Evolutionary conservation across 2,113 vertebrate species (phyloP).

Genomic region (Spea multiplicata): DNA sequence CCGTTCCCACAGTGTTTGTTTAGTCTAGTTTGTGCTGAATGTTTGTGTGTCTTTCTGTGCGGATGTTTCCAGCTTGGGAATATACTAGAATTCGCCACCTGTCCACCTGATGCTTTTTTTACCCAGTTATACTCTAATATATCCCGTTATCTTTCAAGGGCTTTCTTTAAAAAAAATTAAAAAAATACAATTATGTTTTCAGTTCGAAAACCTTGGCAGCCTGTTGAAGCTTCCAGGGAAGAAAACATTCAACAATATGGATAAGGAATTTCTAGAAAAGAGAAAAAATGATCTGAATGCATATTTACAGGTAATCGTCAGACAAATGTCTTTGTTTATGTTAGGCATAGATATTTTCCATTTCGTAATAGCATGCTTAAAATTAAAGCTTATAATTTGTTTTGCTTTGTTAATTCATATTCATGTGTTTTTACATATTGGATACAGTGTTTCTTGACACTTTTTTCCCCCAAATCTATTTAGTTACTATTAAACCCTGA

Average conservation of each 20-base stretch:
- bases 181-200: constrained; percentile 16
- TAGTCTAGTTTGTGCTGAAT: background rate
- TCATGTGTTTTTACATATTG: background rate
- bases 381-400: background rate
- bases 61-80: too few species aligned
- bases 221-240: constrained; percentile 95
- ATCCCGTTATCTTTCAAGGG: too few species aligned
- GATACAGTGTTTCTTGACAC: too few species aligned
- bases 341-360: background rate
- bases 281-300: constrained; percentile 97
- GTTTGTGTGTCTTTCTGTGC: background rate
- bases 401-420: background rate
- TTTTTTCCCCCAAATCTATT: constrained; percentile 19
- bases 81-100: too few species aligned
- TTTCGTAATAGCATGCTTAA: too few species aligned
- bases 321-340: background rate
- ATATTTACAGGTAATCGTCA: constrained; percentile 80
- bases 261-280: constrained; percentile 95
- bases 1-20: constrained; percentile 2
- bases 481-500: constrained; percentile 92
- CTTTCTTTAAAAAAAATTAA: too few species aligned
- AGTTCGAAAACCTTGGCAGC: constrained; percentile 92
- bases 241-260: constrained; percentile 99
- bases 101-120: too few species aligned
- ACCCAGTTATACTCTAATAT: too few species aligned